Base-by-base conservation (phyloP, 2,797 vertebrate species). In the Hipposideros larvatus region DNA sequence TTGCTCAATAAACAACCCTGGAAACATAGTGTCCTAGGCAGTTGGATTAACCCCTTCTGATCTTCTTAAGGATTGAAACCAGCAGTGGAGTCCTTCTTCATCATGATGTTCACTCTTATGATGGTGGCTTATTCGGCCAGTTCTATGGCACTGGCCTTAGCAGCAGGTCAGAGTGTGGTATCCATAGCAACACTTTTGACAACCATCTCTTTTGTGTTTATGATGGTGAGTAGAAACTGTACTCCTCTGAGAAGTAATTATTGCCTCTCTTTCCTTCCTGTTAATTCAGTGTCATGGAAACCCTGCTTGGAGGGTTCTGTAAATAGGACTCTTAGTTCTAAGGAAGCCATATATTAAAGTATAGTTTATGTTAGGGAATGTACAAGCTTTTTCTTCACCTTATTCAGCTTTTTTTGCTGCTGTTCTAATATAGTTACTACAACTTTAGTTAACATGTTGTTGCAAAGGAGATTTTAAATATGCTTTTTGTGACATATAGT, bases 121-220 rank as follows among this genome's bases (percentile, higher is more conserved):
- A 98, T 99, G 98, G 99, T 99, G 96, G 98, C 99, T 43, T 99
- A 99, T 89, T 98, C 99, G 0, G 99, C 99, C 94, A 99, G 99
- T 2, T 98, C 99, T 3, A 98, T 99, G 99, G 99, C 99, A 2
- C 98, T 99, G 96, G 99, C 99, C 90, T 99, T 99, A 92, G 99
- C 99, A n/a, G 98, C 99, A 11, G 99, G 99, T 98, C 99, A 99
- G 98, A 99, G 96, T 1, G 98, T 99, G 22, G 99, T 99, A 2
- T 97, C 99, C 1, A 41, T 99, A 24, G 99, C 99, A 96, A 99
- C 99, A 96, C 98, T 99, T 82, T 98, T 99, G 91, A 98, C 99
- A 98, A 99, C 99, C 43, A 98, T 99, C 59, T 11, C 91, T 3
- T 99, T 99, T 90, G 98, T 99, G 93, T 99, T 99, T 90, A 99